Percentiles rank a stretch among this genome's conserved stretches.
phyloP scores from a whole-genome alignment of 1,140 invertebrate species.

The Sarcophaga peregrina region DNA sequence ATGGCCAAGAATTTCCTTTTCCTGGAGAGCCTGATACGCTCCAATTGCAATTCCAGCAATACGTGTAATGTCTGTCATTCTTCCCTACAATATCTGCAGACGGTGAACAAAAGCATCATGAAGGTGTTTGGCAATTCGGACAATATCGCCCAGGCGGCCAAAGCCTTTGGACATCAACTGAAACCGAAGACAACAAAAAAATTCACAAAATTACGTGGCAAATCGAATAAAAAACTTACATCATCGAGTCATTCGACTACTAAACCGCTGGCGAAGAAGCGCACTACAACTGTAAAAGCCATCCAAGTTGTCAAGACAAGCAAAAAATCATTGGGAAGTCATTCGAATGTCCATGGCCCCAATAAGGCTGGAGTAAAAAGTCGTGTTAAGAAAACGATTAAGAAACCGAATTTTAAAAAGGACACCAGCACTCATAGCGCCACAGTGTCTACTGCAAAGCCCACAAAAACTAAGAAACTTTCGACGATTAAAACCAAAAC shows the following conservation, averaged over 20 bases:
- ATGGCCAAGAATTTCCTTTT: constrained; percentile 64
- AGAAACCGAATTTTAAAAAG: constrained; percentile 1
- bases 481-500: not conserved
- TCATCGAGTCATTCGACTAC: constrained; percentile 37
- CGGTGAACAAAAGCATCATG: constrained; percentile 60
- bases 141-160: constrained; percentile 54
- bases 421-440: not conserved
- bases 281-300: not conserved
- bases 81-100: constrained; percentile 59
- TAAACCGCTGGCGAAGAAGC: not conserved
- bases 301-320: not conserved
- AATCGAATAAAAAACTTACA: constrained; percentile 53
- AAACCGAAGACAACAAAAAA: not conserved
- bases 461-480: not conserved
- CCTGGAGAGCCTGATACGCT: constrained; percentile 61
- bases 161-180: constrained; percentile 46
- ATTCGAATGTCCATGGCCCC: not conserved
- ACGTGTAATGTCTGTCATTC: constrained; percentile 55
- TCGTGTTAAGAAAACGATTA: not conserved
- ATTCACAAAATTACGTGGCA: constrained; percentile 43
- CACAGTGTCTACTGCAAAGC: not conserved
- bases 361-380: not conserved
- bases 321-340: not conserved
- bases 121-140: constrained; percentile 60
- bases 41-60: constrained; percentile 50